Base-by-base conservation (phyloP, 2,797 vertebrate species). In the Chromis chromis region DNA sequence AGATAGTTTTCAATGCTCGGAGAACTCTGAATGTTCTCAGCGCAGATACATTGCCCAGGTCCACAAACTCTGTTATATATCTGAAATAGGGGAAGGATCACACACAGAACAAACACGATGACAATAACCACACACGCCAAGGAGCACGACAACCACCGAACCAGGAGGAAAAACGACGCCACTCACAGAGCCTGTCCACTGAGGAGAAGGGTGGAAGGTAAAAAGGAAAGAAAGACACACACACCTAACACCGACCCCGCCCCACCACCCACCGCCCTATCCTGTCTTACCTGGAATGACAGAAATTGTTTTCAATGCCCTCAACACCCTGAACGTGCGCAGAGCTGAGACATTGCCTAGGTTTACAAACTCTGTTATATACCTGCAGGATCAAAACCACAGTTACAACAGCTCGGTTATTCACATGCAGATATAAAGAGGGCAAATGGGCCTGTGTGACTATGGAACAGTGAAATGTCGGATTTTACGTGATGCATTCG, bases 361-460 rank as follows among this genome's bases (percentile, higher is more conserved):
- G 97, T 99, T 99, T 98, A 99, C 97, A 99, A 99, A 99, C 96
- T 99, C 98, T 98, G 98, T 99, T 98, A 99, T 97, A 99, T 99
- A 98, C 98, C 98, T 99, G 98, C 96, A 98, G 97, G 96, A 98
- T 98, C 95, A 99, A 36, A 97, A 99, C 95, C 97, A 99, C 95
- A 99, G 96, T 97, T 97, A 97, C 95, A 96, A 95, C 91, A 94
- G 80, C 86, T 85, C 4, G 33, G 56, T 94, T 94, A 94, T 92
- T 93, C 76, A 90, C 88, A 90, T 70, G 81, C 5, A 87, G 46
- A 87, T 63, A 87, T 78, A 79, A 62, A 67, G 68, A 71, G 69
- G 55, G 86, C 65, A 80, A 75, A 63, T 14, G 66, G 28, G 66
- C n/a, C 31, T 66, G 33, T 33, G 65, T 57, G 65, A 33, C 60